Evolutionary conservation across 2,888 invertebrate genomes (phyloP).

Genomic region (Folsomia manolachei): DNA sequence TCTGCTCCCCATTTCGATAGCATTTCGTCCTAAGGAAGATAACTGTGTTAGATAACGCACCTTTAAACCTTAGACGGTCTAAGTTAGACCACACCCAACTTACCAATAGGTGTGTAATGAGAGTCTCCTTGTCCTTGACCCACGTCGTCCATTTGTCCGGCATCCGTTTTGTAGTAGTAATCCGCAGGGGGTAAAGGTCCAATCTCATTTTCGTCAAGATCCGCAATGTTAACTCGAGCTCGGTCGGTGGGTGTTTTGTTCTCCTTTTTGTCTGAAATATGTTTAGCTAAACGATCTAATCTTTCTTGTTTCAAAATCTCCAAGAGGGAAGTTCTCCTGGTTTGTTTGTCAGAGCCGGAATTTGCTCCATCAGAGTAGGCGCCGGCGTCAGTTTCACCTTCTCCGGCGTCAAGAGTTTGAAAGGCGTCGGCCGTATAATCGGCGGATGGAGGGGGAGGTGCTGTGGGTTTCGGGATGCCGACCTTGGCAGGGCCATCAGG

Average conservation of each 20-base stretch:
- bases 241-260: conserved; percentile 14
- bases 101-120: conserved; percentile 4
- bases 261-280: conserved; percentile 13
- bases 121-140: neutral
- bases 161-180: neutral
- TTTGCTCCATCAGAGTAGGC: too few relatives aligned
- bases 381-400: too few relatives aligned
- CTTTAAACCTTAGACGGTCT: too few relatives aligned
- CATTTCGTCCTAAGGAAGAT: too few relatives aligned
- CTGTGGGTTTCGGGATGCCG: too few relatives aligned
- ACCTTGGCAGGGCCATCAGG: too few relatives aligned
- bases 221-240: neutral
- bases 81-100: too few relatives aligned
- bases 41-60: too few relatives aligned
- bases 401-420: too few relatives aligned
- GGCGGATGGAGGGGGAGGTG: too few relatives aligned
- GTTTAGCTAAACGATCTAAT: too few relatives aligned
- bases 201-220: conserved; percentile 1
- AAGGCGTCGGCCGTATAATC: too few relatives aligned
- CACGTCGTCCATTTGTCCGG: neutral
- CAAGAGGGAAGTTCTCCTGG: neutral
- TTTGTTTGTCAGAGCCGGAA: neutral
- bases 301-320: neutral
- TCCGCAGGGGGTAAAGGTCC: conserved; percentile 9
- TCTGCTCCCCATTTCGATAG: conserved; percentile 9